Evolutionary conservation across 1,140 invertebrate genomes (phyloP).

Genomic region (Ceratina australensis): DNA sequence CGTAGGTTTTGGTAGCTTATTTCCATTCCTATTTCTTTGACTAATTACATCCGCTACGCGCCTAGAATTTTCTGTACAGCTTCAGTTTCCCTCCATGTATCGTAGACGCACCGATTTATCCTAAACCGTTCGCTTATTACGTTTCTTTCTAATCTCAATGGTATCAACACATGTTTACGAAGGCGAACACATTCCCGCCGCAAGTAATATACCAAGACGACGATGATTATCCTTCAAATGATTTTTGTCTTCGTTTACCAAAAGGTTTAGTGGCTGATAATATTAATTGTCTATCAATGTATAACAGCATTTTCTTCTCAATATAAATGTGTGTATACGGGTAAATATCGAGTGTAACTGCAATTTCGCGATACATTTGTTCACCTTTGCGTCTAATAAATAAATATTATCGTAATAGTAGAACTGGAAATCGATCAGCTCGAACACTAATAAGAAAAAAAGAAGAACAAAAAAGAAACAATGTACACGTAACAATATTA

Average conservation of each 20-base stretch:
- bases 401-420: constrained; percentile 1
- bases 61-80: constrained; percentile 34
- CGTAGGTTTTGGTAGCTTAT: constrained; percentile 67
- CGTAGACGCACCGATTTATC: constrained; percentile 48
- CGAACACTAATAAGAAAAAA: not conserved
- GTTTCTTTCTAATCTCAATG: constrained; percentile 42
- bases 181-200: constrained; percentile 43
- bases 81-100: not conserved
- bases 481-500: too few relatives aligned
- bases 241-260: constrained; percentile 1
- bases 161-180: constrained; percentile 45
- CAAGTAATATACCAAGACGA: constrained; percentile 35
- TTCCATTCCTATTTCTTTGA: constrained; percentile 4
- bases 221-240: constrained; percentile 42
- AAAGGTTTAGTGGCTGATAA: constrained; percentile 39
- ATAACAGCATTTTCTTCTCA: constrained; percentile 28
- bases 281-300: constrained; percentile 48
- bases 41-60: constrained; percentile 42
- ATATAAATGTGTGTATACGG: constrained; percentile 38
- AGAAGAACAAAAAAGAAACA: not conserved
- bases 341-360: constrained; percentile 33
- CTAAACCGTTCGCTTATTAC: constrained; percentile 16
- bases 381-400: constrained; percentile 18
- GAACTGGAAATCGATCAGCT: not conserved
- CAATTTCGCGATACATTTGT: constrained; percentile 38